Evolutionary conservation across 2,113 vertebrate species (phyloP).

Genomic region (Ammodytes marinus): DNA sequence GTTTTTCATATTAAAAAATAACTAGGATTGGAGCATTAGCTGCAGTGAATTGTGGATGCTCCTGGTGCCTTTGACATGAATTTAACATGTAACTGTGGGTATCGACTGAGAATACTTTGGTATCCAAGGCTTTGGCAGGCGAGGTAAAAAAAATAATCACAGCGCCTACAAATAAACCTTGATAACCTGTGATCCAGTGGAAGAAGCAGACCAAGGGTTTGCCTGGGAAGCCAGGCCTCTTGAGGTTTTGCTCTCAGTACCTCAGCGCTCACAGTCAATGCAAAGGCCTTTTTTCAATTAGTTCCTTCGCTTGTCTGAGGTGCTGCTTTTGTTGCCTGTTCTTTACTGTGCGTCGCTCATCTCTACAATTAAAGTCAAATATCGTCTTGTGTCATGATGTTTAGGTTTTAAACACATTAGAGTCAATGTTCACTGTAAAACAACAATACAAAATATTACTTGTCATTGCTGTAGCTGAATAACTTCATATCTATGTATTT

Average conservation of each 20-base stretch:
- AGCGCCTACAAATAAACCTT: constrained; percentile 42
- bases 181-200: constrained; percentile 53
- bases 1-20: constrained; percentile 9
- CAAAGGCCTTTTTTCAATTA: background rate
- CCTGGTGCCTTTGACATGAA: constrained; percentile 25
- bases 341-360: background rate
- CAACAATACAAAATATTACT: background rate
- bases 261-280: background rate
- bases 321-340: background rate
- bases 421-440: constrained; percentile 21
- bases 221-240: constrained; percentile 30
- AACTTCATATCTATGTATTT: background rate
- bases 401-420: constrained; percentile 1
- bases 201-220: constrained; percentile 17
- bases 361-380: background rate
- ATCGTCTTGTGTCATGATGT: background rate
- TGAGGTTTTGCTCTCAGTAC: constrained; percentile 32
- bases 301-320: background rate
- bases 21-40: constrained; percentile 11
- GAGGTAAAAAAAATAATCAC: constrained; percentile 31
- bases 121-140: constrained; percentile 5
- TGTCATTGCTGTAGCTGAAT: background rate
- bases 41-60: background rate
- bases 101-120: constrained; percentile 28
- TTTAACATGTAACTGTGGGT: constrained; percentile 28